Base-by-base conservation (phyloP, 2,113 vertebrate species). In the Sakesphorus luctuosus region DNA sequence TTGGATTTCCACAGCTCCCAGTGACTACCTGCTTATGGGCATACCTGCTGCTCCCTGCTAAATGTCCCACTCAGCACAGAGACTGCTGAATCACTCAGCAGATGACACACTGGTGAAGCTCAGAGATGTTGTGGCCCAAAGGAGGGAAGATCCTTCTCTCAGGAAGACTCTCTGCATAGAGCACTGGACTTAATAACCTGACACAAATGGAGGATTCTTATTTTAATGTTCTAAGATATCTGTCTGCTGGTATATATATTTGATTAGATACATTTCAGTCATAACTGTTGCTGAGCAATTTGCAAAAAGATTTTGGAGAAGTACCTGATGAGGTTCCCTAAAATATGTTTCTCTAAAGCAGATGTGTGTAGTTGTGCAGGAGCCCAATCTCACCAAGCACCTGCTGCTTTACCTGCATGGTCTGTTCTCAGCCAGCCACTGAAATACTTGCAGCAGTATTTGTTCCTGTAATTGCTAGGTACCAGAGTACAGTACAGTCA, bases 331-430 rank as follows among this genome's bases (percentile, higher is more conserved):
- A 35, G 52, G 26, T 71, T 87, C 11, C 36, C 84, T 40, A 66
- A 71, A 62, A 33, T 11, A 0, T 13, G 36, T 59, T 91, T 47
- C 40, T 93, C n/a, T 67, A 75, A 63, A 59, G 44, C 19, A 25
- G 15, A 4, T 7, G 5, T 72, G 36, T 10, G 4, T 28, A 28
- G 40, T 9, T 69, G 47, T 58, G 58, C 44, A 84, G 68, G 43
- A 25, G 4, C 43, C 0, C 2, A 24, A 49, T 89, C 35, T 75
- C 43, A 14, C 46, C 0, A 0, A 49, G 44, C 5, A 3, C 77
- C 58, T 72, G 59, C 74, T 81, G 74, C 52, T 76, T 69, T 74
- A 4, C 21, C 76, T 84, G 26, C 59, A 68, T 0, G 0, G 9
- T 35, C 35, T 75, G 40, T 68, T 78, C 74, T 87, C 81, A 90